A percentile compares a stretch with the other conserved stretches of the same genome.
Evolutionary conservation across 2,113 vertebrate species (phyloP).

Genomic region (Tachycineta bicolor): DNA sequence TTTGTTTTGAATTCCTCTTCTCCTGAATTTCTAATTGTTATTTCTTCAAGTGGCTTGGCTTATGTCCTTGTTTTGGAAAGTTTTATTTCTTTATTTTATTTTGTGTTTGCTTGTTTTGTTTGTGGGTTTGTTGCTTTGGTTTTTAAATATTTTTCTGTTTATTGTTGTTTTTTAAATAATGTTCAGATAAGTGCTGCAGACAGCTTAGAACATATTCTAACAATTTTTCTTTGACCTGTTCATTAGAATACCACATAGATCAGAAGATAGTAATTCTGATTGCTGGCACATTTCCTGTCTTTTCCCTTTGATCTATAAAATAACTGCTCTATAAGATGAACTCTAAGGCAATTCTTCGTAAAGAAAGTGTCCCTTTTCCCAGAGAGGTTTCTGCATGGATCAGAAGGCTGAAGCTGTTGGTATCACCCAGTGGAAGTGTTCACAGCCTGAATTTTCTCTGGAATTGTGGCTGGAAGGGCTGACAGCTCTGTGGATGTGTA

Average conservation of each 20-base stretch:
- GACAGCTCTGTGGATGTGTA: not conserved
- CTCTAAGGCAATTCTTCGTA: not conserved
- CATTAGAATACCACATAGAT: not conserved
- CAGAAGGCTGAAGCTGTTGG: not conserved
- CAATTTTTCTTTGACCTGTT: not conserved
- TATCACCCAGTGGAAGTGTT: not conserved
- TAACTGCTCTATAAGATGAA: not conserved
- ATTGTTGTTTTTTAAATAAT: not conserved
- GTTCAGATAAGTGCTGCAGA: not conserved
- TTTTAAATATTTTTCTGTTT: not conserved
- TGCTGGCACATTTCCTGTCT: constrained; percentile 6
- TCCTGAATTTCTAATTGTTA: not conserved
- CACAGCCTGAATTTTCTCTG: not conserved
- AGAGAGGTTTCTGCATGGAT: not conserved
- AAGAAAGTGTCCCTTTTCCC: not conserved
- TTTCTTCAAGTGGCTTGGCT: not conserved
- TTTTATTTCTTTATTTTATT: not conserved
- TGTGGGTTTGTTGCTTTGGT: not conserved
- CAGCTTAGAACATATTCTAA: not conserved
- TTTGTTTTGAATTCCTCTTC: not conserved
- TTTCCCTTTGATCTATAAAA: constrained; percentile 25
- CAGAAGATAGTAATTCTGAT: not conserved
- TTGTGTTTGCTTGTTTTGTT: not conserved
- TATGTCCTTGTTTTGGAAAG: not conserved
- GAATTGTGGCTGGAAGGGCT: not conserved